These are phyloP conservation scores for Corythornis madagascariensis DNA, from an alignment of 2,113 vertebrate genomes.

Conservation along the genomic window DNA sequence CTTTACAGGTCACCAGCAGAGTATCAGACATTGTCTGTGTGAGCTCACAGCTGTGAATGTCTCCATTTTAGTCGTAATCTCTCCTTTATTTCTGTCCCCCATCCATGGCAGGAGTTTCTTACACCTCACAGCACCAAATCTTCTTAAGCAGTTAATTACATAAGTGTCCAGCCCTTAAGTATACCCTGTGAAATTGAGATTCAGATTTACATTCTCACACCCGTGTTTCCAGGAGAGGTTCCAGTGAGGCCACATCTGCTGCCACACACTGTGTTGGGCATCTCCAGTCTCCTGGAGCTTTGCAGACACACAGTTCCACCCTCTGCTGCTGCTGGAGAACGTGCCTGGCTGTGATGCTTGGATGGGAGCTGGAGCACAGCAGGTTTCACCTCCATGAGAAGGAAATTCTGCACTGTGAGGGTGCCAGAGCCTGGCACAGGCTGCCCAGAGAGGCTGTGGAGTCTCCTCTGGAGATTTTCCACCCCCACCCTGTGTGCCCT, in stretches of 20 bases:
- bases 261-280: fast-evolving
- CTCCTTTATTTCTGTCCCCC: neutral
- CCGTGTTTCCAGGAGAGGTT: fast-evolving
- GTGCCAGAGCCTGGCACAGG: neutral
- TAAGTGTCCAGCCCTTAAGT: fast-evolving
- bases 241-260: fast-evolving
- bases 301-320: fast-evolving
- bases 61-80: neutral
- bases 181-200: neutral
- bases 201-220: neutral
- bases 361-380: too few species aligned
- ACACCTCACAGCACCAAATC: fast-evolving
- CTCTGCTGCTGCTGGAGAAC: fast-evolving
- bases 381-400: too few species aligned
- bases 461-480: too few species aligned
- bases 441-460: too few species aligned
- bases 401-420: too few species aligned
- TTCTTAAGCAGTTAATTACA: neutral
- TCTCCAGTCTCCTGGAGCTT: neutral
- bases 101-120: fast-evolving
- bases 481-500: too few species aligned
- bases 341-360: neutral
- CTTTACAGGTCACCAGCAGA: neutral
- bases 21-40: neutral
- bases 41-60: neutral